Base-by-base conservation (phyloP, 2,888 invertebrate species). In the Apoderus coryli region DNA sequence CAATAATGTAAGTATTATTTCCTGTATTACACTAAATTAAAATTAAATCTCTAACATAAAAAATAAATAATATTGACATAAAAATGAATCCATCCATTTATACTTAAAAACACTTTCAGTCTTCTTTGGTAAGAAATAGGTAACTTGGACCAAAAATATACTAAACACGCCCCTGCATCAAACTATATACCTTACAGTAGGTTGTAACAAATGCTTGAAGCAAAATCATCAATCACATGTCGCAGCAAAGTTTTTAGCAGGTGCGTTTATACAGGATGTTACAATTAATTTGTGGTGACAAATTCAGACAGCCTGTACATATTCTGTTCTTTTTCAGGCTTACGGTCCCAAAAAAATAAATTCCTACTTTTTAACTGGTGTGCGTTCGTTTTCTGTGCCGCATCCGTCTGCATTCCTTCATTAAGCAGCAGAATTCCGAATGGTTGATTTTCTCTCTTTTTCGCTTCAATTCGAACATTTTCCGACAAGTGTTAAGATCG, bases 401-500 rank as follows among this genome's bases (percentile, higher is more conserved):
- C 25, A 45, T 37, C 25, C 38, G 40, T 27, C 45, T 37, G 40
- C 52, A 52, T 37, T 47, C 59, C 41, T 52, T 59, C 49, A 50
- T 52, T 50, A 43, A 48, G 44, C 49, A 52, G 32, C 47, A 56
- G 45, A 45, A 47, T 31, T 54, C 50, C 34, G 61, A 57, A 30
- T 56, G 56, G 27, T 44, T 44, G 26, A 61, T 61, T 48, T 63
- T 63, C 44, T 44, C 55, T 66, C 61, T 49, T 64, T 56, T 56
- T 38, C 49, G 57, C 47, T 51, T 57, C 49, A 54, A 59, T 42
- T 51, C 55, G 33, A 50, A 56, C 49, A 56, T 60, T 41, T 62
- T 63, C 41, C 66, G 70, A 57, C 81, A 81, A 38, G 74, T 66
- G 22, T 72, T 67, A 34, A 73, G 68, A n/a, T 76, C 72, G 57